Conservation (phyloP, 1,140 invertebrate species). For the Danaus plexippus region DNA sequence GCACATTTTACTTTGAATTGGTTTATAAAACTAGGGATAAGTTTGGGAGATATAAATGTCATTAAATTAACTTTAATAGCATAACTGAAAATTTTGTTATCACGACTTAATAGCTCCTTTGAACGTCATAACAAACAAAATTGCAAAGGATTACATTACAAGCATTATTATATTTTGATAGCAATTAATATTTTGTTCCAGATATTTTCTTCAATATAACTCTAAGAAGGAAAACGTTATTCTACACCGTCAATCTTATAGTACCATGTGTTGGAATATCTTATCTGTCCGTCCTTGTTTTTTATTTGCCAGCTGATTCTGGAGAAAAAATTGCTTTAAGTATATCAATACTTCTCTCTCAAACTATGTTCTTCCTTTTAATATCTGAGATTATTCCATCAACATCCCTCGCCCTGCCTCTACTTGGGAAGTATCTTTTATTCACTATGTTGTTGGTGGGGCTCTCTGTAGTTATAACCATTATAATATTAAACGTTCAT, state of each 20-base stretch:
- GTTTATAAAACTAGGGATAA: too few relatives aligned
- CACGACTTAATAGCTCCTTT: too few relatives aligned
- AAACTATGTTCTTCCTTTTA: constrained; percentile 99
- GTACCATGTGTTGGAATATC: constrained; percentile 95
- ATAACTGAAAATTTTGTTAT: too few relatives aligned
- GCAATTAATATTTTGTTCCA: constrained; percentile 50
- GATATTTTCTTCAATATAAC: constrained; percentile 99
- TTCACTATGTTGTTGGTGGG: constrained; percentile 99
- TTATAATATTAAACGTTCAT: constrained; percentile 98
- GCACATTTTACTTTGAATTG: too few relatives aligned
- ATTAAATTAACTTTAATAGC: too few relatives aligned
- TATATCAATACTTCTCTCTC: constrained; percentile 98
- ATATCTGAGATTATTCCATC: constrained; percentile 99
- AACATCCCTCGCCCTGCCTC: constrained; percentile 95
- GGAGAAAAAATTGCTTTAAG: constrained; percentile 98
- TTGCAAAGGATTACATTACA: too few relatives aligned
- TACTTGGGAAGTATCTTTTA: constrained; percentile 97
- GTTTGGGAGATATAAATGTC: too few relatives aligned
- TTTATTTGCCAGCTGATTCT: constrained; percentile 98
- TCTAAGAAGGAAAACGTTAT: constrained; percentile 92
- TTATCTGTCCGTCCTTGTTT: constrained; percentile 92
- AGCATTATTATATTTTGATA: too few relatives aligned
- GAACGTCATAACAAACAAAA: too few relatives aligned
- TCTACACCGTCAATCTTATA: constrained; percentile 97
- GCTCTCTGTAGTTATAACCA: constrained; percentile 96